phyloP scores from a whole-genome alignment of 1,140 invertebrate genomes.

The Drepana arcuata region DNA sequence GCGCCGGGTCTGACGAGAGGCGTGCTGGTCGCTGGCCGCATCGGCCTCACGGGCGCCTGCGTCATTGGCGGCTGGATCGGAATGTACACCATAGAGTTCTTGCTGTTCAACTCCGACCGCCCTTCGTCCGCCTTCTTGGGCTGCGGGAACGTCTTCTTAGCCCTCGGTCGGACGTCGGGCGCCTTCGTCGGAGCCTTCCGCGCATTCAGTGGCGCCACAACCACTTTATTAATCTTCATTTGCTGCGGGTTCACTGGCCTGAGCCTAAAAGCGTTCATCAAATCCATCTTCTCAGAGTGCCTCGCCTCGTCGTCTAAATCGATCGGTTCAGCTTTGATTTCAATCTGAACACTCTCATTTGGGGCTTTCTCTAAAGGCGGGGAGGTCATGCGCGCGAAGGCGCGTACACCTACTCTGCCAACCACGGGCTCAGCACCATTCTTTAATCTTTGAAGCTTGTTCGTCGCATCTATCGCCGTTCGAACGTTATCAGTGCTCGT shows the following conservation, averaged over 20 bases:
- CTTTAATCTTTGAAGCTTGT: constrained; percentile 34
- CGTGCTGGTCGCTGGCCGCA: constrained; percentile 10
- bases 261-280: constrained; percentile 53
- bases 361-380: constrained; percentile 18
- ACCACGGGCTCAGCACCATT: constrained; percentile 29
- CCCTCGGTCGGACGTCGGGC: constrained; percentile 30
- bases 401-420: constrained; percentile 46
- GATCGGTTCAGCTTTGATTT: constrained; percentile 59
- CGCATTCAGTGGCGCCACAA: constrained; percentile 18
- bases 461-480: constrained; percentile 38
- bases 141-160: constrained; percentile 52
- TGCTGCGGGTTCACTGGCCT: constrained; percentile 36
- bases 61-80: constrained; percentile 53
- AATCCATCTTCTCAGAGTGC: constrained; percentile 46
- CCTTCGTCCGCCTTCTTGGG: constrained; percentile 45
- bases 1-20: neutral
- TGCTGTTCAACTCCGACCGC: constrained; percentile 45
- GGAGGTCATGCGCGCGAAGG: constrained; percentile 56
- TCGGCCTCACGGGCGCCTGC: constrained; percentile 34
- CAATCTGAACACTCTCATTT: constrained; percentile 34
- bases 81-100: constrained; percentile 67
- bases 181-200: constrained; percentile 21
- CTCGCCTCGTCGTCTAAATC: constrained; percentile 49
- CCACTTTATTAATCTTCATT: constrained; percentile 50
- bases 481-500: constrained; percentile 39